Evolutionary conservation across 2,113 vertebrate genomes (phyloP), one percentile per base, ranked within the genome.

Genomic region (Epinephelus lanceolatus): DNA sequence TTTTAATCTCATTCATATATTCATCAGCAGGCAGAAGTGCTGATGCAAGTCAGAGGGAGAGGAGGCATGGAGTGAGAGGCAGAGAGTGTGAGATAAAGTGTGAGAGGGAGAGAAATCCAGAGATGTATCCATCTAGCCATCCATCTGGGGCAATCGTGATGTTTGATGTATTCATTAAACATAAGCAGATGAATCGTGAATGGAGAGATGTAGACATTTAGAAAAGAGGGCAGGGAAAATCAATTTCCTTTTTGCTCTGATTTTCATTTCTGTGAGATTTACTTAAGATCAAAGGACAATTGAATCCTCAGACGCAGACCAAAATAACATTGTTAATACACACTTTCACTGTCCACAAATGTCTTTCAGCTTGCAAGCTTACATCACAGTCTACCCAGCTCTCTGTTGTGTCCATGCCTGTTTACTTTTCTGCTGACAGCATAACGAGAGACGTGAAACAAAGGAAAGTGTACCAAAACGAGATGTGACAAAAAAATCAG

Each of bases 1-100:
- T 84, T 81, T 86, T 92, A 91, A 91, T 91, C 88, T 94, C 90
- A 94, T 94, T 93, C 91, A 94, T 94, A 86, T 93, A 93, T 93
- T 94, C 92, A 93, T 86, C 88, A 88, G 87, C 74, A 85, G 81
- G 68, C 85, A 92, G 88, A 92, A 93, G 75, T 88, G 93, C 91
- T 93, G 92, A 93, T 82, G 85, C 84, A 90, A 91, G 89, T 87
- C 87, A 85, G 85, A 92, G 78, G 71, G 81, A 89, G 83, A 84
- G 80, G 76, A 92, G 87, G 86, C 78, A 88, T 78, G 47, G 56
- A 86, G 84, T 76, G 81, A 90, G 87, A 90, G 81, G 87, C 83
- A 88, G 78, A 85, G 89, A 70, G 87, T 84, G 90, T 83, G 80
- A 88, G 83, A 78, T 85, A 81, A 81, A 87, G 83, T 83, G 77